These are phyloP conservation scores for Ptychadena robeensis DNA, from an alignment of 2,797 vertebrate species.

Conservation along the genomic window DNA sequence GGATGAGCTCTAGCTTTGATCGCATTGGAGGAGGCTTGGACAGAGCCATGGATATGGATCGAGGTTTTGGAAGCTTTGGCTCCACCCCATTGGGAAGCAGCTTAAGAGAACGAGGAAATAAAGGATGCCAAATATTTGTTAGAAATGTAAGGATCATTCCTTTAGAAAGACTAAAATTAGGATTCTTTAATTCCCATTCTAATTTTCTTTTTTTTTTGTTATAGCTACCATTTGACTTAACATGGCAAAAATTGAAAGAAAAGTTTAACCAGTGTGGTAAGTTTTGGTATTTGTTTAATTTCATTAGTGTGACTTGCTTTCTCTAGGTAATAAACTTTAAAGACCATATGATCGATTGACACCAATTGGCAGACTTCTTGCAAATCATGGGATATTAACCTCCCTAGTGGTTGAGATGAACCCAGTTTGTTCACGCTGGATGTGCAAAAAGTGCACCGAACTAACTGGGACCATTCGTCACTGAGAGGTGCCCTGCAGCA, in stretches of 20 bases:
- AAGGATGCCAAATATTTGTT: slow-evolving; percentile 98
- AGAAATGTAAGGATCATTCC: slow-evolving; percentile 85
- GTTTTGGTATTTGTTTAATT: no score
- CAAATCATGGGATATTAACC: no score
- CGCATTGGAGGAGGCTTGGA: slow-evolving; percentile 84
- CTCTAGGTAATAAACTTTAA: no score
- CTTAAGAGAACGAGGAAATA: slow-evolving; percentile 87
- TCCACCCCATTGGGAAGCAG: slow-evolving; percentile 85
- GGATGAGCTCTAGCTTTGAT: slow-evolving; percentile 90
- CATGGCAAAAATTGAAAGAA: slow-evolving; percentile 98
- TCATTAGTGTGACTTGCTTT: no score
- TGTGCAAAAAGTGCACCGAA: no score
- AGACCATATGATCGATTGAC: no score
- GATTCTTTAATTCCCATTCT: neutral
- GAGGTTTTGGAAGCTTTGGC: slow-evolving; percentile 83
- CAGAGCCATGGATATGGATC: slow-evolving; percentile 87
- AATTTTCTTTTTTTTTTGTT: slow-evolving; percentile 68
- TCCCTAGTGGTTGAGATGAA: no score
- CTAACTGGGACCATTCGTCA: no score
- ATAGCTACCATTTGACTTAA: slow-evolving; percentile 96
- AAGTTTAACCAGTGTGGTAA: slow-evolving; percentile 96
- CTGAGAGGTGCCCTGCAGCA: no score
- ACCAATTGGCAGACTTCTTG: no score
- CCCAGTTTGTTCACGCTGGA: no score
- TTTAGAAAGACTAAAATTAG: neutral